Evolutionary conservation across 53 echinoderm and acorn worm species (phyloP).

Genomic region (Hippasteria phrygiana): DNA sequence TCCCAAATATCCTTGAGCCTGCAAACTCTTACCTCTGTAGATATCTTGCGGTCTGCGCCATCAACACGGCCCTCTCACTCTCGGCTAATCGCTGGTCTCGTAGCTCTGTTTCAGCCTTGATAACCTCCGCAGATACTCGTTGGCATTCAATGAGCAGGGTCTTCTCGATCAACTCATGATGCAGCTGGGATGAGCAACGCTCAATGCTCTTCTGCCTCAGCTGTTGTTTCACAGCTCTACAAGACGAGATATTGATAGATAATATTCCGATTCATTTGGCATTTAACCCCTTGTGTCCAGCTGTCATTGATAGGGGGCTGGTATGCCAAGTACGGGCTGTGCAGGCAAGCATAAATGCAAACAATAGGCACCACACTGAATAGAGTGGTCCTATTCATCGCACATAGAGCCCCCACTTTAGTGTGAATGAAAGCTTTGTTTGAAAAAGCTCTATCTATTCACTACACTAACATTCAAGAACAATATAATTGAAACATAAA

Average conservation of each 20-base stretch:
- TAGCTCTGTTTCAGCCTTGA: slow-evolving; percentile 50
- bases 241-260: background rate
- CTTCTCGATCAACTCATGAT: slow-evolving; percentile 54
- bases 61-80: slow-evolving; percentile 64
- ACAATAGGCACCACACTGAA: too few species aligned
- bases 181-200: slow-evolving; percentile 41
- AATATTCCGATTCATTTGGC: too few species aligned
- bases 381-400: too few species aligned
- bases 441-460: too few species aligned
- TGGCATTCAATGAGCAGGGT: slow-evolving; percentile 30
- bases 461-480: too few species aligned
- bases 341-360: too few species aligned
- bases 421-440: too few species aligned
- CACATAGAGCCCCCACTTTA: too few species aligned
- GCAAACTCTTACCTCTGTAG: slow-evolving; percentile 66
- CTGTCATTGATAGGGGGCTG: too few species aligned
- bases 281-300: too few species aligned
- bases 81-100: slow-evolving; percentile 72
- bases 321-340: too few species aligned
- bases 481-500: too few species aligned
- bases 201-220: slow-evolving; percentile 50
- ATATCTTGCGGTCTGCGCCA: slow-evolving; percentile 60
- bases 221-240: slow-evolving; percentile 59
- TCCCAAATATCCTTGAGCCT: background rate
- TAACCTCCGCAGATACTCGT: slow-evolving; percentile 67